Evolutionary conservation across 1,140 invertebrate genomes (phyloP).

Genomic region (Brachionus paranguensis): DNA sequence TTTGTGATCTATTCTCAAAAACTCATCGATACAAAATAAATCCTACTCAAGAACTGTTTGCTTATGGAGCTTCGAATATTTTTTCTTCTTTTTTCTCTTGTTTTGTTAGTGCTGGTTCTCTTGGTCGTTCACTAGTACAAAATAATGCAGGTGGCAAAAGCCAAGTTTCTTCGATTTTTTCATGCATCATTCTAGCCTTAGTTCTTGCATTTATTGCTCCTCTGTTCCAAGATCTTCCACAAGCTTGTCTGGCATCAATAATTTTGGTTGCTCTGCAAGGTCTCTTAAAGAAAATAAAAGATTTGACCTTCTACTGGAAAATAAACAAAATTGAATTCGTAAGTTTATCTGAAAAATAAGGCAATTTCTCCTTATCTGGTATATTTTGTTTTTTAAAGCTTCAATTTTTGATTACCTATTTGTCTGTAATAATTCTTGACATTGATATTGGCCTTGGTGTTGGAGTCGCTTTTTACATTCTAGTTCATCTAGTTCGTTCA

Average conservation of each 20-base stretch:
- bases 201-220: slow-evolving; percentile 58
- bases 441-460: slow-evolving; percentile 45
- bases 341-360: slow-evolving; percentile 40
- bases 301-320: slow-evolving; percentile 46
- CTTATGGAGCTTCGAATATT: slow-evolving; percentile 57
- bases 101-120: slow-evolving; percentile 58
- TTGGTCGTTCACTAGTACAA: slow-evolving; percentile 57
- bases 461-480: slow-evolving; percentile 40
- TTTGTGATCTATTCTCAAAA: slow-evolving; percentile 26
- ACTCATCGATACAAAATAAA: slow-evolving; percentile 20
- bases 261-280: slow-evolving; percentile 57
- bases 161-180: slow-evolving; percentile 45
- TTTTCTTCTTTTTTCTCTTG: slow-evolving; percentile 58
- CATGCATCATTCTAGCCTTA: slow-evolving; percentile 53
- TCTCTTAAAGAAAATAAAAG: slow-evolving; percentile 56
- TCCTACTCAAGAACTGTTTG: slow-evolving; percentile 56
- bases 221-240: slow-evolving; percentile 52
- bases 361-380: too few relatives aligned
- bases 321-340: slow-evolving; percentile 55
- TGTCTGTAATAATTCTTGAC: slow-evolving; percentile 40
- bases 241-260: slow-evolving; percentile 52
- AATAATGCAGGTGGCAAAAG: slow-evolving; percentile 56
- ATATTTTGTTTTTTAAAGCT: slow-evolving; percentile 34
- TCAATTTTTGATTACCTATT: slow-evolving; percentile 41
- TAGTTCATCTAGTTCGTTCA: slow-evolving; percentile 42